Conservation (phyloP, 2,888 invertebrate species). For the Chymomyza amoena region DNA sequence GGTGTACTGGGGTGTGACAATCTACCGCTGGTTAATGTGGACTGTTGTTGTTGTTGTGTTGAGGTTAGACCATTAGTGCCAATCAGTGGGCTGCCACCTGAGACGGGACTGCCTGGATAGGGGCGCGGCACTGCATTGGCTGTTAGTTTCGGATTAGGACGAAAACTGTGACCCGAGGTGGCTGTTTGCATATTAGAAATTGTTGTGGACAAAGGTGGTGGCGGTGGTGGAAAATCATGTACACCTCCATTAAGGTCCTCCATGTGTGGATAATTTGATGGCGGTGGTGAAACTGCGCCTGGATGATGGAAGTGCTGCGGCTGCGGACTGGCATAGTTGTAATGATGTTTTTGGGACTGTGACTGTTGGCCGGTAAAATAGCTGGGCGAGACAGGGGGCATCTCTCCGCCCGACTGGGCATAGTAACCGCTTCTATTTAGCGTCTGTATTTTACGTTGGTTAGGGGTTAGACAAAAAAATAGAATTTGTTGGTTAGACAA, state of each 20-base stretch:
- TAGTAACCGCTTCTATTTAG: constrained; percentile 75
- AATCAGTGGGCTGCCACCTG: constrained; percentile 35
- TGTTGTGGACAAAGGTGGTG: constrained; percentile 77
- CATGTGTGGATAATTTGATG: constrained; percentile 64
- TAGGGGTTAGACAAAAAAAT: constrained; percentile 45
- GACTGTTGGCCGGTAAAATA: constrained; percentile 69
- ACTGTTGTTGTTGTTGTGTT: neutral
- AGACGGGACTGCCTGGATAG: constrained; percentile 75
- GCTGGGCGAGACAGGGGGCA: constrained; percentile 76
- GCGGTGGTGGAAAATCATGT: constrained; percentile 74
- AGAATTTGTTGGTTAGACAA: constrained; percentile 55
- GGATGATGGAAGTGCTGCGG: constrained; percentile 78
- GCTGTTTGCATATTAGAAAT: constrained; percentile 77
- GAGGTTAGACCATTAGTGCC: constrained; percentile 18
- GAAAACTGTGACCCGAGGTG: constrained; percentile 72
- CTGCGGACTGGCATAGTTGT: constrained; percentile 68
- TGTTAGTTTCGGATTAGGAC: constrained; percentile 78
- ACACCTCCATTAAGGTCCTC: constrained; percentile 58
- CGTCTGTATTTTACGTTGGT: constrained; percentile 64
- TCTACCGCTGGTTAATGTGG: constrained; percentile 6
- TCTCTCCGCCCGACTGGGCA: constrained; percentile 58
- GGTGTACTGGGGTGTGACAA: constrained; percentile 59
- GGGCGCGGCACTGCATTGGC: constrained; percentile 79
- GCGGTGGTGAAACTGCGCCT: constrained; percentile 77
- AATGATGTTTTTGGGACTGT: constrained; percentile 71